These are phyloP conservation scores for Parnassius orleans DNA, from an alignment of 2,888 invertebrate genomes.

Conservation along the genomic window DNA sequence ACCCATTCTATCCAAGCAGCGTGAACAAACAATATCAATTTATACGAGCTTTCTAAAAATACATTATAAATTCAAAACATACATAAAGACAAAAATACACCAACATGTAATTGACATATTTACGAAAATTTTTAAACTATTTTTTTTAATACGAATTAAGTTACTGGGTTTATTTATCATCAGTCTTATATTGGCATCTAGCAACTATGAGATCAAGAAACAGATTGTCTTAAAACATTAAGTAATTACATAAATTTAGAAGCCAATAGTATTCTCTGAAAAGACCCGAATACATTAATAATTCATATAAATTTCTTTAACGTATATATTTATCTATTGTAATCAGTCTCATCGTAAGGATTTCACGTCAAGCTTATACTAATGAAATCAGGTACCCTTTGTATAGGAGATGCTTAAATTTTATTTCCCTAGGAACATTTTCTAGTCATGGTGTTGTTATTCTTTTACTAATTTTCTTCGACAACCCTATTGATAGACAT, in stretches of 20 bases:
- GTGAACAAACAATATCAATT: conserved; percentile 50
- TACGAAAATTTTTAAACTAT: not conserved
- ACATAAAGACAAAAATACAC: not conserved
- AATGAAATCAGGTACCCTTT: conserved; percentile 17
- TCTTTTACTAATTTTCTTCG: not conserved
- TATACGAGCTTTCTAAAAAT: conserved; percentile 20
- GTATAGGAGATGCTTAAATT: conserved; percentile 13
- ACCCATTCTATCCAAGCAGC: conserved; percentile 74
- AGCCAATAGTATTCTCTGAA: not conserved
- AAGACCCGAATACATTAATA: no score
- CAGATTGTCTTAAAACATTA: not conserved
- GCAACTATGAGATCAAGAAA: not conserved
- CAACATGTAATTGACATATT: not conserved
- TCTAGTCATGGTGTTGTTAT: conserved; percentile 4
- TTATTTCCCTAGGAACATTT: conserved; percentile 4
- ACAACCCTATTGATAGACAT: not conserved
- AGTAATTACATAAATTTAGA: not conserved
- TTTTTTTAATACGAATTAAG: not conserved
- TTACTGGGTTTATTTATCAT: conserved; percentile 4
- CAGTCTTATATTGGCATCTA: not conserved
- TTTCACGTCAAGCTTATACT: conserved; percentile 11
- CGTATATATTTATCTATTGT: not conserved
- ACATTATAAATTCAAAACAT: conserved; percentile 10
- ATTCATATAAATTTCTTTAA: no score
- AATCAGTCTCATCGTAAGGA: conserved; percentile 18